phyloP scores from a whole-genome alignment of 2,113 vertebrate species.

The Anguilla japonica region DNA sequence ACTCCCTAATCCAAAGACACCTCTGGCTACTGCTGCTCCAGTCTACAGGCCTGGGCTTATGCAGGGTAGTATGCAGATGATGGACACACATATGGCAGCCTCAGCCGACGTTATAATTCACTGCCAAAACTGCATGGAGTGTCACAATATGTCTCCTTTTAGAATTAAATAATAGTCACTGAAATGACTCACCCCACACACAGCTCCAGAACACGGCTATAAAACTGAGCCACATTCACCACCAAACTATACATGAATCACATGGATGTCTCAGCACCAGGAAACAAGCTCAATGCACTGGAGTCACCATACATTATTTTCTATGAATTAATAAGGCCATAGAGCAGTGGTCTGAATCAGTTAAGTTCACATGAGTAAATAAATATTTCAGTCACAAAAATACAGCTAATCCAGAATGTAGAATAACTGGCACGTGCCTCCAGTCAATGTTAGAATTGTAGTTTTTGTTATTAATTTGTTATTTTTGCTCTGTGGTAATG shows the following conservation, averaged over 20 bases:
- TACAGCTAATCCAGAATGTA: no score
- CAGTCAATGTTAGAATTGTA: no score
- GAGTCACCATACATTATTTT: neutral
- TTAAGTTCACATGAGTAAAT: neutral
- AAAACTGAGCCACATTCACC: neutral
- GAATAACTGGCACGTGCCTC: no score
- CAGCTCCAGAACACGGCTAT: neutral
- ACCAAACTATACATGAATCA: neutral
- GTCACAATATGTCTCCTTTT: neutral
- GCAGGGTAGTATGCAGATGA: neutral
- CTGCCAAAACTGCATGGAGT: neutral
- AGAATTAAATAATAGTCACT: neutral
- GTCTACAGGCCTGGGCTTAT: neutral
- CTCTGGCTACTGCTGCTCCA: neutral
- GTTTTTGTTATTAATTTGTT: no score
- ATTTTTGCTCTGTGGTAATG: no score
- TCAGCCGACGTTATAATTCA: no score
- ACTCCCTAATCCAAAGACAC: neutral
- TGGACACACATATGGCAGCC: neutral
- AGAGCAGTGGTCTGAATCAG: neutral
- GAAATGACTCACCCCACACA: neutral
- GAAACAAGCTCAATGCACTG: no score
- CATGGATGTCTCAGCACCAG: neutral
- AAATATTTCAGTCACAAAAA: no score
- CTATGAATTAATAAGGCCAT: neutral